Evolutionary conservation across 2,797 vertebrate genomes (phyloP).

Genomic region (Microctenopoma stevenorrisi): DNA sequence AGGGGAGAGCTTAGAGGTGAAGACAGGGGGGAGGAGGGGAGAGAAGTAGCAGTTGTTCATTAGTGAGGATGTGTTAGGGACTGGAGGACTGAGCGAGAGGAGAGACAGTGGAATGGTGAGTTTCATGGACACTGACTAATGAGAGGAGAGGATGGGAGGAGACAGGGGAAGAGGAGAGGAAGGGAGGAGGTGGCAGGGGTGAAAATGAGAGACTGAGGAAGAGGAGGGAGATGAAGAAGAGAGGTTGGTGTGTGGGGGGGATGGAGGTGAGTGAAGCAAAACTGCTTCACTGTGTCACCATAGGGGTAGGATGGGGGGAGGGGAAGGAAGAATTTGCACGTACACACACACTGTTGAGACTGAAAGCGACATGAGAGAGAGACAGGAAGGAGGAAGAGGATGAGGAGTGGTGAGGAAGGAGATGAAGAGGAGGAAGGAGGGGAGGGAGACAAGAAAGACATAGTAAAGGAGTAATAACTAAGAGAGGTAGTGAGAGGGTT

Average conservation of each 20-base stretch:
- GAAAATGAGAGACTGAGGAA: conserved; percentile 52
- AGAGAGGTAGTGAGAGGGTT: conserved; percentile 40
- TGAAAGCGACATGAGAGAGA: conserved; percentile 51
- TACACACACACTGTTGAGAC: conserved; percentile 60
- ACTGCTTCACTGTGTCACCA: conserved; percentile 61
- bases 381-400: conserved; percentile 37
- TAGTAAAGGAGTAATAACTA: conserved; percentile 50
- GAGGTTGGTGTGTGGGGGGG: conserved; percentile 16
- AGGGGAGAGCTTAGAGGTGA: conserved; percentile 22
- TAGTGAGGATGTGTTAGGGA: conserved; percentile 61
- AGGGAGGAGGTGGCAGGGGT: conserved; percentile 25
- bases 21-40: conserved; percentile 14
- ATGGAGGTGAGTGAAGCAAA: conserved; percentile 63
- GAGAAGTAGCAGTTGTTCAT: conserved; percentile 64
- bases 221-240: conserved; percentile 21
- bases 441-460: conserved; percentile 46
- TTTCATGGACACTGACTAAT: conserved; percentile 70
- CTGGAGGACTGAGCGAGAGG: conserved; percentile 52
- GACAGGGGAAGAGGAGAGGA: conserved; percentile 10
- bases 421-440: conserved; percentile 37
- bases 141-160: conserved; percentile 45
- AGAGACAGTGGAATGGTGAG: conserved; percentile 59
- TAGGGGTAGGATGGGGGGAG: conserved; percentile 62
- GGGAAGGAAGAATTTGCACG: conserved; percentile 67
- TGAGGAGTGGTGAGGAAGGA: conserved; percentile 29